Base-by-base conservation (phyloP, 1,140 invertebrate species). In the Drosophila virilis region DNA sequence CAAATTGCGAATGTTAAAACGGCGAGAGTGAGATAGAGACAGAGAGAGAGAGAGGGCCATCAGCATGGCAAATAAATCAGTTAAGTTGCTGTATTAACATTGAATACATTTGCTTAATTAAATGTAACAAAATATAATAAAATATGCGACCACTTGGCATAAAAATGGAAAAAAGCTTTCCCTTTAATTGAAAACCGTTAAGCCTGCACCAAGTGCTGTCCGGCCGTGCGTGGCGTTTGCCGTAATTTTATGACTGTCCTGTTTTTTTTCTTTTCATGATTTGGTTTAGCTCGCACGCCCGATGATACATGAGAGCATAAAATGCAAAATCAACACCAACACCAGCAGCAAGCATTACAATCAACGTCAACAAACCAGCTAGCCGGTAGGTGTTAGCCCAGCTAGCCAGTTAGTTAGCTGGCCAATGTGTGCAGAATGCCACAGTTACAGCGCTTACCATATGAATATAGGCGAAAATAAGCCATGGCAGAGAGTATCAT, bases 41-140 rank as follows among this genome's bases (percentile, higher is more conserved):
- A 33, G 12, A 9, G 45, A 33, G 28, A 42, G 33, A 60, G 43
- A 67, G 52, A 51, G 1, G 8, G 6, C 6, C 59, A 65, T 46
- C 51, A 62, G 48, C 70, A 37, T 13, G 10, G 43, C 45, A 50
- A 67, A 88, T 88, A 88, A 88, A 88, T 88, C 84, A 88, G 84
- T 84, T 88, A 84, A 88, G 84, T 89, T 80, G 80, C 84, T 89
- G 80, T 80, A 90, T 89, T 89, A 90, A 80, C 84, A 90, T 90
- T 90, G 84, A 89, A 84, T 89, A 78, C 85, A 89, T 89, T 89
- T 90, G 57, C 64, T 82, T 90, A 89, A 89, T 89, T 90, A 90
- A 89, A 89, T 89, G 67, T 80, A 77, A 62, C 12, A 52, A 50
- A 58, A 45, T 45, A 69, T 62, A 60, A 58, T 71, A 70, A 69